A percentile compares a stretch with the other conserved stretches of the same genome.
These are phyloP conservation scores for Geotrypetes seraphini DNA, from an alignment of 2,797 vertebrate species.

Conservation along the genomic window DNA sequence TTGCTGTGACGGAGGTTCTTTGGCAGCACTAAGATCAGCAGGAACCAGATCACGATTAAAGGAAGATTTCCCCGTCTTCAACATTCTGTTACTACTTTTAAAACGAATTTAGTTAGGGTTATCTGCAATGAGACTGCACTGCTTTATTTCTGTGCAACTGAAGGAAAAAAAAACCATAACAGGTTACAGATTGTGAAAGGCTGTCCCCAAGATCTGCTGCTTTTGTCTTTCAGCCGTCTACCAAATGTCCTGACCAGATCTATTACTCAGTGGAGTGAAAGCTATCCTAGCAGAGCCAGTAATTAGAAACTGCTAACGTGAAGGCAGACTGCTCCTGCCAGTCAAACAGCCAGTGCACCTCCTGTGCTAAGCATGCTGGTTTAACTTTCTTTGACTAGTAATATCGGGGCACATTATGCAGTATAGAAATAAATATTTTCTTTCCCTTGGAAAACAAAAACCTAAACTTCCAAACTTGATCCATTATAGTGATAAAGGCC, in stretches of 20 bases:
- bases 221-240: slow-evolving; percentile 49
- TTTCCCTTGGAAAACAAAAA: too few relatives aligned
- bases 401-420: too few relatives aligned
- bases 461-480: too few relatives aligned
- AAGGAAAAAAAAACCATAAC: slow-evolving; percentile 1
- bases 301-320: slow-evolving; percentile 82
- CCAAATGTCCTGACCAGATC: slow-evolving; percentile 49
- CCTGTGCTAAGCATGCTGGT: slow-evolving; percentile 42
- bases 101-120: slow-evolving; percentile 31
- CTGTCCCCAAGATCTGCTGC: slow-evolving; percentile 41
- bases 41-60: slow-evolving; percentile 63
- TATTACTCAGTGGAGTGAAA: slow-evolving; percentile 60
- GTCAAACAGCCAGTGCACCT: slow-evolving; percentile 71
- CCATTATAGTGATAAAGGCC: too few relatives aligned
- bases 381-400: too few relatives aligned
- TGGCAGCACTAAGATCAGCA: slow-evolving; percentile 66
- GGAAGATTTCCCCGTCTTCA: slow-evolving; percentile 69
- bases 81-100: slow-evolving; percentile 62
- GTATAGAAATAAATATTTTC: too few relatives aligned
- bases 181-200: slow-evolving; percentile 10
- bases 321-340: slow-evolving; percentile 76
- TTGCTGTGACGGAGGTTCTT: slow-evolving; percentile 75
- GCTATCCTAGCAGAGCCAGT: slow-evolving; percentile 69
- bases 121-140: slow-evolving; percentile 41
- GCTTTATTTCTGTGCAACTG: slow-evolving; percentile 19